Evolutionary conservation across 2,113 vertebrate genomes (phyloP).

Genomic region (Chloropsis hardwickii): DNA sequence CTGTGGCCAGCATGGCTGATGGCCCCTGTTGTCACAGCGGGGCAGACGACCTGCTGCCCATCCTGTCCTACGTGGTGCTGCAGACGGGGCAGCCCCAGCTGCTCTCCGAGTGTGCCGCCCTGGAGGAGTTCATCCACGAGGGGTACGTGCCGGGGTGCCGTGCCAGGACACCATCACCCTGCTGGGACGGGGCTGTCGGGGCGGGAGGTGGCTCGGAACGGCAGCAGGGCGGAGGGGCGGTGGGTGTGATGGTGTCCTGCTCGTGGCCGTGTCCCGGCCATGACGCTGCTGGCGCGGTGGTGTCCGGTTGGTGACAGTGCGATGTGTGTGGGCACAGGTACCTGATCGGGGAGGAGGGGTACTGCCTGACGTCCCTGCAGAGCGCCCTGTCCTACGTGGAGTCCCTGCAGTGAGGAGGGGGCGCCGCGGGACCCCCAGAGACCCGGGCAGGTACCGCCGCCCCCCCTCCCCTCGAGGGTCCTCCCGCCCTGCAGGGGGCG

Average conservation of each 20-base stretch:
- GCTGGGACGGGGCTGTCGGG: accelerated
- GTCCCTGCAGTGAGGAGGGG: conserved; percentile 68
- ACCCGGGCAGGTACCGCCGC: neutral
- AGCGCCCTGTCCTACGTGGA: conserved; percentile 89
- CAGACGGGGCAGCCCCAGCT: conserved; percentile 86
- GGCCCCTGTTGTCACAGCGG: conserved; percentile 71
- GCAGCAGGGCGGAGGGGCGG: neutral
- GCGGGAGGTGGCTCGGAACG: neutral
- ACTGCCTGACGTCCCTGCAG: conserved; percentile 94
- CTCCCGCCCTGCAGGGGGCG: accelerated
- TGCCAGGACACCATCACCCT: neutral
- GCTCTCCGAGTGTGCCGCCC: conserved; percentile 87
- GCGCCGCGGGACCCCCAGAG: neutral
- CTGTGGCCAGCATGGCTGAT: accelerated
- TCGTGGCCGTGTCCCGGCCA: neutral
- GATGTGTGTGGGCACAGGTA: conserved; percentile 68
- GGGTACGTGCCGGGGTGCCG: conserved; percentile 69
- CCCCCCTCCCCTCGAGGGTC: too few relatives aligned
- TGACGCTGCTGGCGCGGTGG: accelerated
- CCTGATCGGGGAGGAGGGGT: conserved; percentile 94
- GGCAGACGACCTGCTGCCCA: conserved; percentile 91
- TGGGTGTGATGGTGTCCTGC: accelerated
- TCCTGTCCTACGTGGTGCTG: conserved; percentile 90
- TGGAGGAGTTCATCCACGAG: conserved; percentile 96
- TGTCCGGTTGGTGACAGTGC: neutral